Percentiles rank a stretch among this genome's conserved stretches.
phyloP scores from a whole-genome alignment of 2,797 vertebrate species.

The Momotus momota region DNA sequence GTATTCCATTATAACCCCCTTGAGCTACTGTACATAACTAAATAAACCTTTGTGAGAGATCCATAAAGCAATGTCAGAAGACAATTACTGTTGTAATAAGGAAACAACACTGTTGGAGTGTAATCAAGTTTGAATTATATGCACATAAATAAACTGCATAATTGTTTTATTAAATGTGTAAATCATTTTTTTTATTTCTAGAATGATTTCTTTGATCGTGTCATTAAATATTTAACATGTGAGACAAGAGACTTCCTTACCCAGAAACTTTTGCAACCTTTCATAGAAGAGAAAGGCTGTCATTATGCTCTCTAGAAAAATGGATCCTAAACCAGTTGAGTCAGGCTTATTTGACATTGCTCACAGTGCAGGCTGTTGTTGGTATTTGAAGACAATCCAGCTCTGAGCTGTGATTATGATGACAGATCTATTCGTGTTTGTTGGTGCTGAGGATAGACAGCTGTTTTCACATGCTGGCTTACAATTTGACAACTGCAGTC shows the following conservation, averaged over 20 bases:
- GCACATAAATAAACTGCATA: background rate
- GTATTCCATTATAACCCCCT: background rate
- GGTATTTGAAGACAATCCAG: conserved; percentile 64
- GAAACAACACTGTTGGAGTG: background rate
- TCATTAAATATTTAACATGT: background rate
- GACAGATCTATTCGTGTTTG: conserved; percentile 61
- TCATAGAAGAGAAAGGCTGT: background rate
- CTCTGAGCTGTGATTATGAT: conserved; percentile 65
- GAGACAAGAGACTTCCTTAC: background rate
- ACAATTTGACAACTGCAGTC: conserved; percentile 57
- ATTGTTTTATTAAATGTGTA: conserved; percentile 58
- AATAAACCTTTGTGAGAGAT: conserved; percentile 7
- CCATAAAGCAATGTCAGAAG: background rate
- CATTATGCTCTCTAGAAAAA: background rate
- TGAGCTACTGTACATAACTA: background rate
- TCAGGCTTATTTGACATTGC: conserved; percentile 48
- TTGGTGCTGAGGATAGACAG: conserved; percentile 66
- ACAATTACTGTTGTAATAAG: background rate
- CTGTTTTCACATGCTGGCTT: conserved; percentile 66
- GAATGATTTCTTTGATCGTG: background rate
- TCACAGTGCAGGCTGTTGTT: conserved; percentile 52
- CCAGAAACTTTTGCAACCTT: background rate
- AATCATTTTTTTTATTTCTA: conserved; percentile 13
- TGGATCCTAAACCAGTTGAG: conserved; percentile 41
- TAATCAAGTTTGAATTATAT: conserved; percentile 35